A percentile compares a stretch with the other conserved stretches of the same genome.
phyloP scores from a whole-genome alignment of 1,140 invertebrate genomes.

The Pachyrhynchus sulphureomaculatus region DNA sequence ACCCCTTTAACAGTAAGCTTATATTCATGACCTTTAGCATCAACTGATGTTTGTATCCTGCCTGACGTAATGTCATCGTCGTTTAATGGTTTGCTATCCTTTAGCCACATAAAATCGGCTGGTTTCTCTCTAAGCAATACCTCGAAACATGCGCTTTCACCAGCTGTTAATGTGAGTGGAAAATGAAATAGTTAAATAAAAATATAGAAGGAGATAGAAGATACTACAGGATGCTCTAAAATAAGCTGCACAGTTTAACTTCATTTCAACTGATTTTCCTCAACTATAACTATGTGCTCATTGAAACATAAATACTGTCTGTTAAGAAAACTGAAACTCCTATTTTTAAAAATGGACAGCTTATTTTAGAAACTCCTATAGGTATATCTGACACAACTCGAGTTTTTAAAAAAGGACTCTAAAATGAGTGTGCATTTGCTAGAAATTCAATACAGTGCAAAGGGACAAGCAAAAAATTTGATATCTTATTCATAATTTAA shows the following conservation, averaged over 20 bases:
- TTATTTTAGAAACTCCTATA: too few relatives aligned
- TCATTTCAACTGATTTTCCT: too few relatives aligned
- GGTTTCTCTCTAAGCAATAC: constrained; percentile 68
- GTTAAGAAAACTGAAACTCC: too few relatives aligned
- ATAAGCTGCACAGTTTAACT: background rate
- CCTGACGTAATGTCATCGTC: constrained; percentile 72
- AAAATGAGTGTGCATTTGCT: too few relatives aligned
- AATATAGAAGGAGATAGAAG: background rate
- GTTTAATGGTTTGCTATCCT: constrained; percentile 78
- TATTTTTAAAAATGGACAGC: too few relatives aligned
- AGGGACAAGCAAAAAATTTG: background rate
- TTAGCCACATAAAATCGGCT: constrained; percentile 78
- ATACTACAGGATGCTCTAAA: background rate
- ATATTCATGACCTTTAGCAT: constrained; percentile 59
- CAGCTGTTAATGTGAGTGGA: constrained; percentile 60
- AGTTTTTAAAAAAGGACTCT: too few relatives aligned
- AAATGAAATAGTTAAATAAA: background rate
- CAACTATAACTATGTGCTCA: too few relatives aligned
- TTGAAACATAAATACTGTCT: too few relatives aligned
- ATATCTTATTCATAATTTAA: background rate
- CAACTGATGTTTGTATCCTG: constrained; percentile 63
- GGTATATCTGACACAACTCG: too few relatives aligned
- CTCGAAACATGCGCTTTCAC: constrained; percentile 82
- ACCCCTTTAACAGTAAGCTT: constrained; percentile 80
- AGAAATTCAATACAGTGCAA: too few relatives aligned